A percentile compares a stretch with the other conserved stretches of the same genome.
Evolutionary conservation across 2,888 invertebrate species (phyloP).

Genomic region (Pheosia gnoma): DNA sequence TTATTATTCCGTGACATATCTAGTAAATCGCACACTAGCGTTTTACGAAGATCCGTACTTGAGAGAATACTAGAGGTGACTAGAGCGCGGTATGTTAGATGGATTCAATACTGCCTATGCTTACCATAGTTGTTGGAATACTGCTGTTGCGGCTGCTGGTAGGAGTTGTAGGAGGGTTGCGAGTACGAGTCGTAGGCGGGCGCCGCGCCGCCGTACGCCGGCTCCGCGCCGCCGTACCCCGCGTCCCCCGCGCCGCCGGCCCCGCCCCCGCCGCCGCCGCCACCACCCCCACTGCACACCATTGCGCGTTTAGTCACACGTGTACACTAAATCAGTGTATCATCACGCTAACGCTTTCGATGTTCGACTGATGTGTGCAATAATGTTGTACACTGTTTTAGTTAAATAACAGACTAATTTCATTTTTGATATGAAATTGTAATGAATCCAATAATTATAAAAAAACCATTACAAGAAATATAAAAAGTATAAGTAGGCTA

Average conservation of each 20-base stretch:
- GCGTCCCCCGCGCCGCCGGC: constrained; percentile 72
- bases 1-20: not conserved
- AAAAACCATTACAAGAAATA: too few relatives aligned
- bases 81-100: not conserved
- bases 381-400: too few relatives aligned
- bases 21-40: not conserved
- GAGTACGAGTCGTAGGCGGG: constrained; percentile 70
- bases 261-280: constrained; percentile 35
- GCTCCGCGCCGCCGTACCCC: constrained; percentile 70
- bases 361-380: too few relatives aligned
- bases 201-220: constrained; percentile 63
- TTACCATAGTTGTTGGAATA: constrained; percentile 75
- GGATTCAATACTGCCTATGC: constrained; percentile 42
- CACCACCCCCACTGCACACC: not conserved
- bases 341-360: too few relatives aligned
- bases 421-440: too few relatives aligned
- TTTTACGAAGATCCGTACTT: not conserved
- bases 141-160: constrained; percentile 69
- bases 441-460: too few relatives aligned
- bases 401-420: too few relatives aligned
- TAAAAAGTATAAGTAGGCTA: too few relatives aligned
- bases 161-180: constrained; percentile 69
- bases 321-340: too few relatives aligned
- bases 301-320: not conserved
- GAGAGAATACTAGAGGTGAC: not conserved